Conservation (phyloP, 2,888 invertebrate species). For the Crematogaster levior region DNA sequence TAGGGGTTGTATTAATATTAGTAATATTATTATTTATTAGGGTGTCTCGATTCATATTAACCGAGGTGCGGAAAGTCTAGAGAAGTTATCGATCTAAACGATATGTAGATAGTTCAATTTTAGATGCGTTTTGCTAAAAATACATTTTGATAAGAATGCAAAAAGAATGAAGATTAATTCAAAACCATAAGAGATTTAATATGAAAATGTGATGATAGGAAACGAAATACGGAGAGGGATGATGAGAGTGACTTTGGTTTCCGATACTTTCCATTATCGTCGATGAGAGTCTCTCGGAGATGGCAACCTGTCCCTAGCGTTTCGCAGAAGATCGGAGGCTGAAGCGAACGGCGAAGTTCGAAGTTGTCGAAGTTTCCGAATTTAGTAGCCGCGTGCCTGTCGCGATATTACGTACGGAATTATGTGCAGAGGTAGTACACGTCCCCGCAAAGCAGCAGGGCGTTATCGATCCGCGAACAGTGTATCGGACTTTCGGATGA, state of each 20-base stretch:
- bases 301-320: slow-evolving; percentile 43
- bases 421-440: slow-evolving; percentile 58
- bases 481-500: slow-evolving; percentile 58
- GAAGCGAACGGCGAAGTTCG: slow-evolving; percentile 53
- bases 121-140: neutral
- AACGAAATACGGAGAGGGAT: neutral
- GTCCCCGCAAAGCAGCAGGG: slow-evolving; percentile 31
- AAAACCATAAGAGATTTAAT: neutral
- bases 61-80: neutral
- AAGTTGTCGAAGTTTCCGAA: slow-evolving; percentile 68
- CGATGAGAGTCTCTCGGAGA: slow-evolving; percentile 24
- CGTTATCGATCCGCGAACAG: slow-evolving; percentile 58
- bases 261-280: slow-evolving; percentile 46
- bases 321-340: slow-evolving; percentile 18
- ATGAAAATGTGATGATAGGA: neutral
- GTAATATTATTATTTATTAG: too few relatives aligned
- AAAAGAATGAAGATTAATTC: neutral
- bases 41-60: neutral
- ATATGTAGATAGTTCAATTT: neutral
- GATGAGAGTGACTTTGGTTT: neutral
- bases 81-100: neutral
- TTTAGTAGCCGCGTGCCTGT: slow-evolving; percentile 62
- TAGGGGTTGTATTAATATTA: too few relatives aligned
- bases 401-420: slow-evolving; percentile 69
- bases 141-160: neutral